Evolutionary conservation across 2,888 invertebrate species (phyloP), one percentile per base, ranked within the genome.

Genomic region (Agrenia bidenticulata): DNA sequence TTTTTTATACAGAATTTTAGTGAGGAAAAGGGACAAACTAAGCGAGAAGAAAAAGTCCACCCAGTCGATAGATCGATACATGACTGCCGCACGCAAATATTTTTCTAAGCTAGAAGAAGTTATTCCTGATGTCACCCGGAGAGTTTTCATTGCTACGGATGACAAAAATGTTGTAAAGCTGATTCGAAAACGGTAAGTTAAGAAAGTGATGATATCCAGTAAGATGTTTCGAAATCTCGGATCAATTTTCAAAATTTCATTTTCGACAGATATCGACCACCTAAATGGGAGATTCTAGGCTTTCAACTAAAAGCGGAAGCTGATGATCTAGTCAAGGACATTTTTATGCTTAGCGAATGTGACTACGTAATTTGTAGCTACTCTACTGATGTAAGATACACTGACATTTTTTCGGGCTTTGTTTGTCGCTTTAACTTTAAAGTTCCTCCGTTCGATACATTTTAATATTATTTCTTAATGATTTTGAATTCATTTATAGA

Each of bases 251-350:
- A 13, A 17, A n/a, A n/a, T 27, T 42, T 41, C 41, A 21, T 7
- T 19, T 5, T 32, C 37, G 42, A 7, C 41, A 72, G 72, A 45
- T 72, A 72, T 49, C 56, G 65, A 39, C 66, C 69, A 7, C 72
- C 72, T 11, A 64, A 64, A 41, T 72, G 70, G 69, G 66, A 70
- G 54, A 68, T 72, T 41, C 17, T 72, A 9, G 68, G 63, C 9
- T 59, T 61, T 17, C 66, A 66, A 39, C 41, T 66, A 27, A 63
- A 66, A 50, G 58, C 59, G 7, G 68, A 72, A 9, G 49, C 60
- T 9, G 72, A 72, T 45, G 68, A 72, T 45, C 63, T 72, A 13
- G 57, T 68, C 5, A 70, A 68, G 50, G 72, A 72, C 58, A 66
- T 72, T 27, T 66, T 55, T 24, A 57, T 72, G 24, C 58, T 72